These are phyloP conservation scores for Distichodus sexfasciatus DNA, from an alignment of 2,797 vertebrate genomes.

Conservation along the genomic window DNA sequence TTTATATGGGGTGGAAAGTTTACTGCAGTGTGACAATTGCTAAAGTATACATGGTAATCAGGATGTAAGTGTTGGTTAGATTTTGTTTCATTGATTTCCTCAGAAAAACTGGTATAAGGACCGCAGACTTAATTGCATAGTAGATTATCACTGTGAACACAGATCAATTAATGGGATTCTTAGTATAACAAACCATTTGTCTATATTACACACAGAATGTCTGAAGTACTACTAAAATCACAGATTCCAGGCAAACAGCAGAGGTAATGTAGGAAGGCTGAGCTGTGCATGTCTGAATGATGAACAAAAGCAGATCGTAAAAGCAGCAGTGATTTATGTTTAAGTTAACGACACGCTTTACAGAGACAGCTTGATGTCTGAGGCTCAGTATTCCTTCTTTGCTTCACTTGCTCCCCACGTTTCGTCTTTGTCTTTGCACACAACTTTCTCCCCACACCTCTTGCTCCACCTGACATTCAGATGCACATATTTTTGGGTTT, in stretches of 20 bases:
- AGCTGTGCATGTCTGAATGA: not conserved
- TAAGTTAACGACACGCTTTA: not conserved
- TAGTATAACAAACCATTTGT: not conserved
- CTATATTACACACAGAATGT: not conserved
- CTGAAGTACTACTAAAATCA: not conserved
- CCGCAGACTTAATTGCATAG: not conserved
- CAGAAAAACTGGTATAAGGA: too few relatives aligned
- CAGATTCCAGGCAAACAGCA: not conserved
- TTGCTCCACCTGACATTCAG: not conserved
- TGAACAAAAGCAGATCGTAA: not conserved
- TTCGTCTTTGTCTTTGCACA: not conserved
- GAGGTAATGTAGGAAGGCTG: not conserved
- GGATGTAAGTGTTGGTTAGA: too few relatives aligned
- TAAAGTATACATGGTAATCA: too few relatives aligned
- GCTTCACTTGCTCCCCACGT: not conserved
- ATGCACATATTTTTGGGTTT: slow-evolving; percentile 24
- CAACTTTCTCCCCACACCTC: not conserved
- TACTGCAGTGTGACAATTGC: too few relatives aligned
- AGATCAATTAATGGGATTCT: not conserved
- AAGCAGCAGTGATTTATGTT: slow-evolving; percentile 3
- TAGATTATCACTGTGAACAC: not conserved
- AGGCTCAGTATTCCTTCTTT: not conserved
- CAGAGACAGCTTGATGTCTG: not conserved
- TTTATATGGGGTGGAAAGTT: too few relatives aligned
- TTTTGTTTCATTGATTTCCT: too few relatives aligned